Base-by-base conservation (phyloP, 2,113 vertebrate genomes). In the Panthera tigris region DNA sequence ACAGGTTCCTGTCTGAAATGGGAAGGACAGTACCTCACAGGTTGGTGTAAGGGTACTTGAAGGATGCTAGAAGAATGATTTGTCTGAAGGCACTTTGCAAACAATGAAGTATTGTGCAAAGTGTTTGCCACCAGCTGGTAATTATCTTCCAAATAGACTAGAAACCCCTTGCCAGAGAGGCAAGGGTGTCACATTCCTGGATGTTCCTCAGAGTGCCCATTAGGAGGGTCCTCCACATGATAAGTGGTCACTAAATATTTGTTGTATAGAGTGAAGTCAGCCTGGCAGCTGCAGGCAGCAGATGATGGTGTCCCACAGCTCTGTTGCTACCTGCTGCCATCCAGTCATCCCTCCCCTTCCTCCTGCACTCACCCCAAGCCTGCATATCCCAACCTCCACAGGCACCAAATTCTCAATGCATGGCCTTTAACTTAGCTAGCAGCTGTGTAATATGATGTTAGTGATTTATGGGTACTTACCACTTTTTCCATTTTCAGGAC, bases 211-310 rank as follows among this genome's bases (percentile, higher is more conserved):
- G 82, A 68, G 93, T 25, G 33, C 90, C 65, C 66, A 84, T 52
- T 36, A 84, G 63, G 63, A 61, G 81, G 73, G 69, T 81, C 39
- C 71, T 91, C 48, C 69, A 50, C 10, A 39, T 33, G 45, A 25
- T 36, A 74, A 79, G 65, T 13, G 55, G 52, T 93, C 81, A 69
- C 9, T 66, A 84, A 93, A 96, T 50, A 68, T 83, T 79, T 87
- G 7, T 45, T 39, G 2, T 73, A 31, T 66, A 50, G 52, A 88
- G 57, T 48, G 16, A 84, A 79, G 29, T 86, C 39, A 69, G 63
- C 55, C 76, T 91, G 93, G 76, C 55, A 93, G 57, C 76, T 94
- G 63, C 69, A 68, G 81, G 69, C 86, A 80, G n/a, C 86, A 95
- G 74, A 84, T 69, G 86, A 93, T 11, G 1, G 27, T 83, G 61